Percentiles rank a stretch among this genome's conserved stretches.
phyloP scores from a whole-genome alignment of 2,113 vertebrate species.

The Carettochelys insculpta region DNA sequence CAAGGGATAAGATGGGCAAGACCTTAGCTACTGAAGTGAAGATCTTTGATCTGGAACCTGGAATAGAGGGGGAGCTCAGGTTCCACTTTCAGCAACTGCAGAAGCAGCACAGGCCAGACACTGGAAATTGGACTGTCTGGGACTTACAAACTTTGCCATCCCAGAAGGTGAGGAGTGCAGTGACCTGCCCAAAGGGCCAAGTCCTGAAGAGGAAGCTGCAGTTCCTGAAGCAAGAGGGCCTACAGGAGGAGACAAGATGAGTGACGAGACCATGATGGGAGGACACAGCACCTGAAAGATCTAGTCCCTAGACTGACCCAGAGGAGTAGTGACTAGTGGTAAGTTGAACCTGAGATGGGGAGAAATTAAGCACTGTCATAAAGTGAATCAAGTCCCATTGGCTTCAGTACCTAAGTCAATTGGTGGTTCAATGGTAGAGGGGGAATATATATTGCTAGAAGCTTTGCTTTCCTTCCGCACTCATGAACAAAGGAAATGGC shows the following conservation, averaged over 20 bases:
- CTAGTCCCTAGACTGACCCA: too few species aligned
- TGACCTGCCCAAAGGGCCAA: background rate
- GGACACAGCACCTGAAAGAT: too few species aligned
- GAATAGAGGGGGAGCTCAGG: background rate
- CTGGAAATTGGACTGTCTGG: background rate
- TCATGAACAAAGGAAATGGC: too few species aligned
- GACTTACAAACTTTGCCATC: background rate
- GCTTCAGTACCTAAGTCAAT: conserved; percentile 51
- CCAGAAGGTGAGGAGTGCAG: background rate
- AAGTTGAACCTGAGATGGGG: too few species aligned
- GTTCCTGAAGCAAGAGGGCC: background rate
- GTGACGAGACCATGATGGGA: background rate
- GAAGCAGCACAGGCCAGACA: background rate
- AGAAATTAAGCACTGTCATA: conserved; percentile 11
- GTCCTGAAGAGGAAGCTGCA: background rate
- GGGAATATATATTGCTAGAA: background rate
- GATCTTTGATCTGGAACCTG: background rate
- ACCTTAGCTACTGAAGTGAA: background rate
- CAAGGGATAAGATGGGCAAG: background rate
- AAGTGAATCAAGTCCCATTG: background rate
- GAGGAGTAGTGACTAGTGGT: too few species aligned
- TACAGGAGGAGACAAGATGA: background rate
- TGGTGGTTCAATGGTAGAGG: conserved; percentile 14
- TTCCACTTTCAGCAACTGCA: background rate
- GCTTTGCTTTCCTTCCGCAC: background rate